Percentiles rank a stretch among this genome's conserved stretches.
These are phyloP conservation scores for Ichneumoninae sp. DNA, from an alignment of 2,888 invertebrate species.

Conservation along the genomic window DNA sequence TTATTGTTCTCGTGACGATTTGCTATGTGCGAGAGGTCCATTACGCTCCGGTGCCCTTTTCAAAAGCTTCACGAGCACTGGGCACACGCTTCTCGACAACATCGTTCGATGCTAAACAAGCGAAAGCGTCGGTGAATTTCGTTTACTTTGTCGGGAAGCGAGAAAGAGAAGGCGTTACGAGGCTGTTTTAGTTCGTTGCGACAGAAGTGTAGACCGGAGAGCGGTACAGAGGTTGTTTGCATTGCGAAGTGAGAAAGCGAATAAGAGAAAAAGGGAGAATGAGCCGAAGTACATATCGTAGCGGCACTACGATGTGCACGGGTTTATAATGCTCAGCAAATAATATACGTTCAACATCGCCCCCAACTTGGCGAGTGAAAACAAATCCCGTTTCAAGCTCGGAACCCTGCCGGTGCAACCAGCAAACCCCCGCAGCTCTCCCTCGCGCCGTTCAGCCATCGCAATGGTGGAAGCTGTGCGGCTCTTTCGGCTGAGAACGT, in stretches of 20 bases:
- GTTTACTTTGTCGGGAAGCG: constrained; percentile 7
- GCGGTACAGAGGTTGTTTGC: constrained; percentile 35
- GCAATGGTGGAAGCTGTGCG: constrained; percentile 8
- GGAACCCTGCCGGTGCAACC: constrained; percentile 23
- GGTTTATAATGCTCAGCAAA: constrained; percentile 64
- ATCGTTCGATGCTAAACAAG: not conserved
- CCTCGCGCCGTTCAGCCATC: not conserved
- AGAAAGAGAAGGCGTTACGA: not conserved
- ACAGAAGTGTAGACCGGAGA: not conserved
- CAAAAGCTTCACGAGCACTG: not conserved
- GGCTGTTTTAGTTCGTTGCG: not conserved
- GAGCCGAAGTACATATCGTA: constrained; percentile 41
- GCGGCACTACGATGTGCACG: constrained; percentile 36
- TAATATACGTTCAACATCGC: constrained; percentile 70
- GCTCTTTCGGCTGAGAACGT: constrained; percentile 31
- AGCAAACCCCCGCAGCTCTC: constrained; percentile 1
- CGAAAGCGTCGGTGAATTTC: not conserved
- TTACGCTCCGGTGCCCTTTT: not conserved
- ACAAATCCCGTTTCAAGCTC: constrained; percentile 67
- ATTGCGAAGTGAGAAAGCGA: constrained; percentile 23
- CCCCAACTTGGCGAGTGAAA: constrained; percentile 73
- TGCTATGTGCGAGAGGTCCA: not conserved
- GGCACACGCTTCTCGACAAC: not conserved
- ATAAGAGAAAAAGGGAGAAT: constrained; percentile 40
- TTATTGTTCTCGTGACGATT: not conserved